Base-by-base conservation (phyloP, 2,888 invertebrate genomes). In the Drosophila macrospina region DNA sequence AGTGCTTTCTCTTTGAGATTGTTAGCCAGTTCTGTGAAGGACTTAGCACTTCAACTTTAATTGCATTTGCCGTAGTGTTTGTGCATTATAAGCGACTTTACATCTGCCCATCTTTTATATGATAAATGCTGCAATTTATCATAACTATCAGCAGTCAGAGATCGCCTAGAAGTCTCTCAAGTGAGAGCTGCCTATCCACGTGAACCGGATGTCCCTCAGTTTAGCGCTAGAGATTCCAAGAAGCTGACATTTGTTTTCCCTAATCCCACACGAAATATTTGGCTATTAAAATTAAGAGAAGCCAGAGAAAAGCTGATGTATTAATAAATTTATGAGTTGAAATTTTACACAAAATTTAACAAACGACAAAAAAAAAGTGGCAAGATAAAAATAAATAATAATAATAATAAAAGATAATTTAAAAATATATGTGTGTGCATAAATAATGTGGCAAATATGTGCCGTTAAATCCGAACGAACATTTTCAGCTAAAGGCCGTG, bases 231-330 rank as follows among this genome's bases (percentile, higher is more conserved):
- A 10, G 28, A 55, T 30, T 20, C 37, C 28, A 48, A 44, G 34
- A 10, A 42, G 39, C 6, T 30, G n/a, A 57, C 28, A 41, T 41
- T 20, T 50, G 45, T 47, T 6, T 59, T 24, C 39, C 45, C 55
- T 75, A 76, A 75, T 76, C 75, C 61, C 57, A 24, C 37, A 32
- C 28, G 20, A 61, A 63, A 69, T 69, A 69, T 76, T 30, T 76
- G 76, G 62, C 36, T 66, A 73, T 76, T 50, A 56, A 60, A 61
- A 64, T 67, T 62, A 69, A 69, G 69, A 64, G 67, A 42, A 52
- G 45, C 62, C 52, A 51, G 44, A 47, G 36, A 65, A 56, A 61
- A 59, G 36, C 61, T 52, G 28, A 57, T 69, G 57, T 67, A 61
- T 67, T 61, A 47, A 67, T 10, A 51, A 67, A 71, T 75, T 75